Evolutionary conservation across 2,888 invertebrate genomes (phyloP).

Genomic region (Dimorphilus gyrociliatus): DNA sequence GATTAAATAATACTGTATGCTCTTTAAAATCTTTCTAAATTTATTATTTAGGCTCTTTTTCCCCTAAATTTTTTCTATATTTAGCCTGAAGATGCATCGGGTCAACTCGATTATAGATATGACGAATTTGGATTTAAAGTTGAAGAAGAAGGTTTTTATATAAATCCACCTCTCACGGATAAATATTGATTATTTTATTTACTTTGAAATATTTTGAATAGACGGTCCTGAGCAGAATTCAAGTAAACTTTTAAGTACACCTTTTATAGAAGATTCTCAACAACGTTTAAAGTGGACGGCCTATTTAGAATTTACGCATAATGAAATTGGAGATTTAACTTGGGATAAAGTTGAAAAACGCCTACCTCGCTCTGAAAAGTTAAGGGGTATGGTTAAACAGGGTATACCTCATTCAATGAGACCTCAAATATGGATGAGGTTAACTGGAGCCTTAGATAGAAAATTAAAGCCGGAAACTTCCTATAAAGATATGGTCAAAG

Average conservation of each 20-base stretch:
- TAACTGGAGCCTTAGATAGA: slow-evolving; percentile 53
- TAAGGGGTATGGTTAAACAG: slow-evolving; percentile 45
- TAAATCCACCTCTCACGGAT: no score
- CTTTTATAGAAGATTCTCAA: slow-evolving; percentile 76
- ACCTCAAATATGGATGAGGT: slow-evolving; percentile 86
- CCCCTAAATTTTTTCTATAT: no score
- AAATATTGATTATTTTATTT: no score
- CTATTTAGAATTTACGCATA: slow-evolving; percentile 73
- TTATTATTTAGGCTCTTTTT: no score
- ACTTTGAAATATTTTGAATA: no score
- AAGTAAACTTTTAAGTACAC: slow-evolving; percentile 48
- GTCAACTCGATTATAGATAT: slow-evolving; percentile 59
- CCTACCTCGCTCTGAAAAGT: slow-evolving; percentile 70
- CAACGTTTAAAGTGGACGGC: slow-evolving; percentile 75
- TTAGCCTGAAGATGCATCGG: slow-evolving; percentile 59
- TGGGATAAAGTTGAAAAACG: slow-evolving; percentile 69
- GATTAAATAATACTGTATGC: slow-evolving; percentile 39
- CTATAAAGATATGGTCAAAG: slow-evolving; percentile 83
- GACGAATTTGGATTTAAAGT: slow-evolving; percentile 97
- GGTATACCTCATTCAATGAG: slow-evolving; percentile 91
- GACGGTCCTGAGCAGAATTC: slow-evolving; percentile 77
- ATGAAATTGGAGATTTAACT: slow-evolving; percentile 52
- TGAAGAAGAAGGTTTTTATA: slow-evolving; percentile 73
- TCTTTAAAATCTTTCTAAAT: no score
- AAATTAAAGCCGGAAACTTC: slow-evolving; percentile 63